Evolutionary conservation across 2,113 vertebrate genomes (phyloP).

Genomic region (Entosphenus tridentatus): DNA sequence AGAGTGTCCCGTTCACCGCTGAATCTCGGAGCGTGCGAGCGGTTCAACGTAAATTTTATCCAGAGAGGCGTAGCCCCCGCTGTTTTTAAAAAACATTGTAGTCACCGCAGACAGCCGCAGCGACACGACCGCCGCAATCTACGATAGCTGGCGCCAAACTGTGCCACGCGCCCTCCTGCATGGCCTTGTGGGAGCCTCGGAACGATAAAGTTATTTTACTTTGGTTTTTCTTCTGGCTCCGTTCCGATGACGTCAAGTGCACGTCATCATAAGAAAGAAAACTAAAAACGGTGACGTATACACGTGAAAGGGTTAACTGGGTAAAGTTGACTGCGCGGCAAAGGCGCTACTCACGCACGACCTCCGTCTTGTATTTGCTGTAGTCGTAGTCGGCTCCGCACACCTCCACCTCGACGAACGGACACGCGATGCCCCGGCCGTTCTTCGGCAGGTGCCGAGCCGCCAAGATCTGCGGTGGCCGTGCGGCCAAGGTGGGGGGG

Average conservation of each 20-base stretch:
- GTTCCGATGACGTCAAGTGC: not conserved
- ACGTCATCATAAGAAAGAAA: too few species aligned
- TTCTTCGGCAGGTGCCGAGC: conserved; percentile 52
- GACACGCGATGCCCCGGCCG: conserved; percentile 48
- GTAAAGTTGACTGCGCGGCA: not conserved
- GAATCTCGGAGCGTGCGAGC: too few species aligned
- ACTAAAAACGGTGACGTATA: too few species aligned
- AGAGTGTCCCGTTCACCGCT: too few species aligned
- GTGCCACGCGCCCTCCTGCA: not conserved
- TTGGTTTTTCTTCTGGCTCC: not conserved
- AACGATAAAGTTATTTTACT: not conserved
- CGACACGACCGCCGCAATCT: too few species aligned
- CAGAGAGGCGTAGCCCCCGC: too few species aligned
- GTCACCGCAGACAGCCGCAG: too few species aligned
- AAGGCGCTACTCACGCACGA: conserved; percentile 29
- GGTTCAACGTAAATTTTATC: too few species aligned
- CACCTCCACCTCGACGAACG: conserved; percentile 52
- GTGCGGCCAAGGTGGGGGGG: not conserved
- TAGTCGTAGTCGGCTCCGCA: conserved; percentile 41
- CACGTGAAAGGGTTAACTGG: not conserved
- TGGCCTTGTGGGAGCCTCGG: not conserved
- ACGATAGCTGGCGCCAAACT: not conserved
- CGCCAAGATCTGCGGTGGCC: conserved; percentile 27
- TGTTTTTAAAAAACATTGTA: too few species aligned
- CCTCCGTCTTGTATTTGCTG: conserved; percentile 45